Base-by-base conservation (phyloP, 2,888 invertebrate species). In the Amblyteles armatorius region DNA sequence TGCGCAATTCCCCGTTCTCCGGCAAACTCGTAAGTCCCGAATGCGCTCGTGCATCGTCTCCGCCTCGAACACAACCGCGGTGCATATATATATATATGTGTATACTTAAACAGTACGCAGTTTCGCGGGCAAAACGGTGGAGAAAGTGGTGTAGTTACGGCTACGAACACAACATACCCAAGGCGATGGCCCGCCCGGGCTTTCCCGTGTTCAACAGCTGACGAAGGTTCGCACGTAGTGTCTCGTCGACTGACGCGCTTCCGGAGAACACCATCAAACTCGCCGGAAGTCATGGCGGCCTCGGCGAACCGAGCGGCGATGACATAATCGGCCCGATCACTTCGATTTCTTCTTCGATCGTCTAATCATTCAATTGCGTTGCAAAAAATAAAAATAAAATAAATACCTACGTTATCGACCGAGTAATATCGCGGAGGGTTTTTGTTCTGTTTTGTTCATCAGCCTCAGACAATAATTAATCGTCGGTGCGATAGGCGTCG, bases 121-220 rank as follows among this genome's bases (percentile, higher is more conserved):
- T 48, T 67, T 76, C 57, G 76, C 74, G 73, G 78, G 84, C 79
- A 79, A 48, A 48, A 72, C 82, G 74, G n/a, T 71, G 72, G 82
- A 82, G 84, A 85, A 85, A 85, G 84, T 85, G 84, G 72, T 79
- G 72, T 52, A 79, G 50, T 68, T 68, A 78, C 55, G 52, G 52
- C 29, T 44, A 19, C 72, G 40, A 52, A 55, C 26, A 55, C 57
- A 16, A 60, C 57, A 2, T 44, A 60, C 44, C 73, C 44, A 74
- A 63, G 63, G 44, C 63, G 63, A 65, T 76, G 79, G 65, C 48
- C 71, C 79, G 84, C 82, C 79, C 82, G 79, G 71, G 55, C 82
- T 74, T 68, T 81, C 82, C 71, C 50, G 74, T 81, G 74, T 74
- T 74, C 29, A 81, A 82, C 84, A 76, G 82, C 84, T 79, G 84